Percentiles rank a stretch among this genome's conserved stretches.
These are phyloP conservation scores for Poecilia wingei DNA, from an alignment of 2,797 vertebrate genomes.

Conservation along the genomic window DNA sequence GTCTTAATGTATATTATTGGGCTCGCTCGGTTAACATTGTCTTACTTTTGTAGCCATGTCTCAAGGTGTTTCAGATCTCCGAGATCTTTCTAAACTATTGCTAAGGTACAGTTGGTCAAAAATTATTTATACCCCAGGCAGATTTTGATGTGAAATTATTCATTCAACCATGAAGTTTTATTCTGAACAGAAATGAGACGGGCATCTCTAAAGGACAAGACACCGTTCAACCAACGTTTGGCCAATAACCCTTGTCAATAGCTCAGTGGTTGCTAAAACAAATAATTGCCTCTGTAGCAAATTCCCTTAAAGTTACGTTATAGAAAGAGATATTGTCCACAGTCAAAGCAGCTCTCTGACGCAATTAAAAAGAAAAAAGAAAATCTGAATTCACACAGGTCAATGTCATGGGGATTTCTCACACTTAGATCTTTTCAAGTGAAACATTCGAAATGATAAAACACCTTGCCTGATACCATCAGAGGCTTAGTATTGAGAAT, in stretches of 20 bases:
- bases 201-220: neutral
- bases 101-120: neutral
- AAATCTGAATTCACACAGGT: constrained; percentile 16
- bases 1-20: neutral
- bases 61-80: neutral
- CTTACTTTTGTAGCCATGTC: neutral
- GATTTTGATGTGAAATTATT: neutral
- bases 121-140: neutral
- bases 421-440: constrained; percentile 1
- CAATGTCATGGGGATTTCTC: constrained; percentile 13
- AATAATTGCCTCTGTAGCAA: neutral
- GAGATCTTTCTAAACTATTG: neutral
- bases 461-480: constrained; percentile 33
- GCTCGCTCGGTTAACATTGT: neutral
- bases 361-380: neutral
- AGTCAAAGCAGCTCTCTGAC: constrained; percentile 7
- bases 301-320: neutral
- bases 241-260: neutral
- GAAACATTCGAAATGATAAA: constrained; percentile 8
- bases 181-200: neutral
- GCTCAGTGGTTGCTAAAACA: neutral
- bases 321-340: neutral
- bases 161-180: neutral
- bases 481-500: constrained; percentile 20
- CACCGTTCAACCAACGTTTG: neutral